Evolutionary conservation across 2,888 invertebrate genomes (phyloP), one percentile per base, ranked within the genome.

Genomic region (Steromphala cineraria): DNA sequence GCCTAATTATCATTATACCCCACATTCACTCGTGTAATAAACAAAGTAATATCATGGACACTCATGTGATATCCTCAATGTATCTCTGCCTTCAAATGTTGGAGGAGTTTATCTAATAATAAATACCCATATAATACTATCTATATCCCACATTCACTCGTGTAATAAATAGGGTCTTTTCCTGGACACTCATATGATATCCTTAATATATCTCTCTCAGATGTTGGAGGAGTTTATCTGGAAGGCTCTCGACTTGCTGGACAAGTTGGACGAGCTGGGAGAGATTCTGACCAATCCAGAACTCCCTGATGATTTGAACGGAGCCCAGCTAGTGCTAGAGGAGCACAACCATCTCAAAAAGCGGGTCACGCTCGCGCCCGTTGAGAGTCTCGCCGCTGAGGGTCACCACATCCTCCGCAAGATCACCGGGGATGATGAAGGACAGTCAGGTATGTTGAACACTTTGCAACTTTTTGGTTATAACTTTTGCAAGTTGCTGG

Each of bases 221-320:
- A 97, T 98, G 81, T 95, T 98, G 89, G 99, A 99, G 94, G 98
- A 98, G 92, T 97, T 99, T 94, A 96, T 97, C 90, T 98, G 98
- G 98, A 98, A 98, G 94, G 97, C 98, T 0, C 96, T 97, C 75
- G 99, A 99, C 93, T 95, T 98, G 85, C 95, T 98, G 83, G 98
- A 98, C 93, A 95, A 98, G 85, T 95, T 99, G 83, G 98, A 99
- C 91, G 97, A 98, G 92, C 95, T 98, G 84, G 97, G 98, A 92
- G 98, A 98, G 92, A 98, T 98, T 93, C 95, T 99, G 79, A 97
- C 97, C 79, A 96, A 98, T 86, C 97, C 97, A 86, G 98, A 98
- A 91, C 97, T 98, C 92, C 98, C 99, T 0, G 98, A 98, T 91
- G 98, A 99, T 94, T 97, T 98, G 28, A 96, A 96, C 80, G 96